A percentile compares a stretch with the other conserved stretches of the same genome.
These are phyloP conservation scores for Apis cerana DNA, from an alignment of 1,140 invertebrate genomes.

Conservation along the genomic window DNA sequence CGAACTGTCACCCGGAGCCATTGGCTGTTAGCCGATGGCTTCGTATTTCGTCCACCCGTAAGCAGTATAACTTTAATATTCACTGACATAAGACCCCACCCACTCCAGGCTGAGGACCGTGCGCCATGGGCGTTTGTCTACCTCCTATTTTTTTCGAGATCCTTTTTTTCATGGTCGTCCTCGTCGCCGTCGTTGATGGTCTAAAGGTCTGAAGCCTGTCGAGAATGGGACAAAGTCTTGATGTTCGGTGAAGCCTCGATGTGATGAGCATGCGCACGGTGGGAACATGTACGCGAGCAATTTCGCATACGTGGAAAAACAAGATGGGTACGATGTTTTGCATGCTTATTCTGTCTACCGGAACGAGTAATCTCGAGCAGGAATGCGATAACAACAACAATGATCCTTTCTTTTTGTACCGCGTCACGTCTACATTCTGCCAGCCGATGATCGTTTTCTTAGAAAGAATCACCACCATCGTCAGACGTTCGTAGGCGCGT, in stretches of 20 bases:
- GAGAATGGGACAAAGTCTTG: slow-evolving; percentile 66
- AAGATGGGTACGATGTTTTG: not conserved
- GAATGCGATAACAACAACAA: not conserved
- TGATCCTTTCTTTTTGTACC: not conserved
- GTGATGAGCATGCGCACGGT: slow-evolving; percentile 15
- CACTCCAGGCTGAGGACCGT: slow-evolving; percentile 79
- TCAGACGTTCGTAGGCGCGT: not conserved
- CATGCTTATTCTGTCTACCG: slow-evolving; percentile 11
- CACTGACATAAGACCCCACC: slow-evolving; percentile 81
- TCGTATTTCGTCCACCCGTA: slow-evolving; percentile 79
- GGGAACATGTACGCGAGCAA: not conserved
- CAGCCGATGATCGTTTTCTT: not conserved
- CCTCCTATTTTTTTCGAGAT: slow-evolving; percentile 65
- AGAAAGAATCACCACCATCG: not conserved
- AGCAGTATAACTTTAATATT: slow-evolving; percentile 81
- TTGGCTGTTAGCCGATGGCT: slow-evolving; percentile 79
- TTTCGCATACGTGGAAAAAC: slow-evolving; percentile 1
- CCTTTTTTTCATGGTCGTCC: slow-evolving; percentile 39
- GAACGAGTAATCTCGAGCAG: not conserved
- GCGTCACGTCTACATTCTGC: not conserved
- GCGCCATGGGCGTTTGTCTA: slow-evolving; percentile 64
- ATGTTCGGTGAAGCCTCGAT: slow-evolving; percentile 20
- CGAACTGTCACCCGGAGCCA: slow-evolving; percentile 78
- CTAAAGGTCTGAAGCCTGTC: slow-evolving; percentile 70
- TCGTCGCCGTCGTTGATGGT: slow-evolving; percentile 45